Base-by-base conservation (phyloP, 92 coral and sea anemone genomes). In the Porites lobata region DNA sequence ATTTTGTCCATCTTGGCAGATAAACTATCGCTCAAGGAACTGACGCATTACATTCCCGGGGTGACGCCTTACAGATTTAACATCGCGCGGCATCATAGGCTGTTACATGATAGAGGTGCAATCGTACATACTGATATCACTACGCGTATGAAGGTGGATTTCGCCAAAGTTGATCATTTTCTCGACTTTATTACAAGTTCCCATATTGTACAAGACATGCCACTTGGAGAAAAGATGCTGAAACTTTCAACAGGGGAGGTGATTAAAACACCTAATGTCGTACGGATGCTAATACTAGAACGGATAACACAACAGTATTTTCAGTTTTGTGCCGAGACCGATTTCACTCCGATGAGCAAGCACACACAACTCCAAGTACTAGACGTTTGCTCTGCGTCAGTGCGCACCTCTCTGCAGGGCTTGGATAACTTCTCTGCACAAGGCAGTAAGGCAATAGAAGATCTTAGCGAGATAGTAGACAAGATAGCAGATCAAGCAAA, bases 331-430 rank as follows among this genome's bases (percentile, higher is more conserved):
- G 79, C 56, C 19, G 91, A 86, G 91, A 90, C 89, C 75, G 64
- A 69, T 17, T 90, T 74, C 54, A 76, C 76, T 7, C 93, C 91
- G 19, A 85, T 91, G 87, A 87, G 94, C 81, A 75, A 82, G 82
- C 51, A 72, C 76, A 91, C 91, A n/a, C 65, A 76, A 65, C 81
- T 52, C 38, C 70, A 89, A 52, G 90, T 91, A 15, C 87, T 91
- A 11, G 56, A 82, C 17, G 87, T 64, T 43, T 91, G 94, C 68
- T 69, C 94, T 1, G 92, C 92, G 20, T 91, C 94, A 1, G 85
- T 86, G 13, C 73, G 88, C 56, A 91, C 75, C 38, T 91, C 88
- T 70, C 82, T 91, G 0, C 94, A 91, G 77, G 94, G 94, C 69
- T 84, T 91, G 71, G 91, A 91, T 65, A 86, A 87, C 74, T 81